A percentile compares a stretch with the other conserved stretches of the same genome.
Conservation (phyloP, 2,888 invertebrate genomes). For the Electrophaes corylata region DNA sequence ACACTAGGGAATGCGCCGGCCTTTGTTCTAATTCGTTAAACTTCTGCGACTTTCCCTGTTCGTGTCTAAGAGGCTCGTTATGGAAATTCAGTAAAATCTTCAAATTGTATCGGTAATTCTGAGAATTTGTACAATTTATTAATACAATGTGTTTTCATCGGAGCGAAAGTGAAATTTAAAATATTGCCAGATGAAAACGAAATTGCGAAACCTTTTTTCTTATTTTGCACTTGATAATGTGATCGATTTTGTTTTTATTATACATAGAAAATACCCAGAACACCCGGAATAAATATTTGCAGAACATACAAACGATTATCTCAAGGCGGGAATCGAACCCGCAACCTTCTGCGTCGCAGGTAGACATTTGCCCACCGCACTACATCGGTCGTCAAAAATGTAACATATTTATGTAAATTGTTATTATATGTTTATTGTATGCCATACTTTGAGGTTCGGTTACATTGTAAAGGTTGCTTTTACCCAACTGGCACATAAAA, state of each 20-base stretch:
- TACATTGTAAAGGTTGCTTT: conserved; percentile 13
- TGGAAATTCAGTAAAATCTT: conserved; percentile 2
- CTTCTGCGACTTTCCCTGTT: conserved; percentile 4
- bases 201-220: neutral
- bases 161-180: neutral
- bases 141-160: neutral
- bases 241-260: too few species aligned
- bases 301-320: too few species aligned
- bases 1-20: neutral
- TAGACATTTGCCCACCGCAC: too few species aligned
- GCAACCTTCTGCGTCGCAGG: too few species aligned
- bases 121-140: neutral
- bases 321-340: too few species aligned
- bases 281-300: too few species aligned
- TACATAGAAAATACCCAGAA: too few species aligned
- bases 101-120: conserved; percentile 12
- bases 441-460: neutral
- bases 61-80: conserved; percentile 10
- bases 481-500: conserved; percentile 26
- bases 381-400: too few species aligned
- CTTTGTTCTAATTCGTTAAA: conserved; percentile 5
- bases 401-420: too few species aligned
- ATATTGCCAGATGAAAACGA: neutral
- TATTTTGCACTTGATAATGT: neutral
- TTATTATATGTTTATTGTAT: too few species aligned